Base-by-base conservation (phyloP, 2,888 invertebrate genomes). In the Thymelicus acteon region DNA sequence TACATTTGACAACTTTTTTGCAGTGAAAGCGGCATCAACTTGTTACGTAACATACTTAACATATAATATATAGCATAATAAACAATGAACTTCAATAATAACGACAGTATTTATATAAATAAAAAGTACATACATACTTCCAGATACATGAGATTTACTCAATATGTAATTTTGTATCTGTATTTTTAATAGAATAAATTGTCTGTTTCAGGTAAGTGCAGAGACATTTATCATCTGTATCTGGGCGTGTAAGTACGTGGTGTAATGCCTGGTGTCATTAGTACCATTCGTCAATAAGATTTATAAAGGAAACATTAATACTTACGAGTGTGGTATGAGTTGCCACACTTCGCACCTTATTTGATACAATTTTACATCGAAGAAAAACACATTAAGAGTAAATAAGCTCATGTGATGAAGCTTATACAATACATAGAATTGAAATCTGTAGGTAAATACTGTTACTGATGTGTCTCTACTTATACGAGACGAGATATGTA, bases 271-370 rank as follows among this genome's bases (percentile, higher is more conserved):
- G 15, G 12, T 52, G 70, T 70, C 70, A 70, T 70, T 70, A 70
- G 70, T 44, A 52, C 44, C 61, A 67, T 47, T 68, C 70, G 52
- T 72, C 61, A 66, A 71, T 62, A 69, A 69, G 72, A 72, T 60
- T 71, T 63, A 73, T 69, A 61, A 47, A 69, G 69, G 64, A 73
- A 72, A 73, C 54, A 71, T 61, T 69, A 49, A 60, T n/a, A 67
- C 13, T 39, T 24, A 12, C 24, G 24, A 60, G 15, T 60, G 31
- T 63, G 15, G n/a, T 49, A n/a, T n/a, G n/a, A n/a, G n/a, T n/a
- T n/a, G n/a, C 44, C 10, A 44, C 13, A 44, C n/a, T 19, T 2
- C 62, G 47, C 57, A 24, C 15, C 6, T 4, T 39, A 8, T 6
- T 61, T 12, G 64, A 60, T 70, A 72, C 60, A 13, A 57, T 49